phyloP scores from a whole-genome alignment of 2,888 invertebrate genomes.

The Strigamia transsilvanica region DNA sequence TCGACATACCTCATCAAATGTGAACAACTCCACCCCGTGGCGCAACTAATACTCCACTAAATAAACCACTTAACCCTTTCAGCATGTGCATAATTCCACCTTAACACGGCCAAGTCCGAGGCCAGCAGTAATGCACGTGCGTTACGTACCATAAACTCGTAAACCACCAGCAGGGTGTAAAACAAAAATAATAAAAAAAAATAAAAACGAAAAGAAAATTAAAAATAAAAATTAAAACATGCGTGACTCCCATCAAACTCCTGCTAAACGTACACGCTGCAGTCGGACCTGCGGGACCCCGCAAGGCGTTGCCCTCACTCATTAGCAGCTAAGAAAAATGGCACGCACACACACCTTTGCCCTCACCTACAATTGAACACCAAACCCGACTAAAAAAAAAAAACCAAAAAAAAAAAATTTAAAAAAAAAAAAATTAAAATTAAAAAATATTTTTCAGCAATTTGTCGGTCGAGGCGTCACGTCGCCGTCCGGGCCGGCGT shows the following conservation, averaged over 20 bases:
- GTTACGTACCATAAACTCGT: background rate
- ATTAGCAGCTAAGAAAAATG: constrained; percentile 50
- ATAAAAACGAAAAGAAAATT: background rate
- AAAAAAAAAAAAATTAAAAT: background rate
- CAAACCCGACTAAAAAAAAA: background rate
- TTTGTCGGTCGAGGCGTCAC: background rate
- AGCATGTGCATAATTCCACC: constrained; percentile 13
- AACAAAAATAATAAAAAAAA: constrained; percentile 23
- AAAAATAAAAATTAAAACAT: constrained; percentile 3
- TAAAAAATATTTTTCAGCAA: background rate
- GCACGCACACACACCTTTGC: constrained; percentile 29
- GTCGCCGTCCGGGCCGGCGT: background rate
- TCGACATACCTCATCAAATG: constrained; percentile 16
- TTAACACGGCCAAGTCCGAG: background rate
- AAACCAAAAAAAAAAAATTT: constrained; percentile 15
- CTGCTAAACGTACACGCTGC: background rate
- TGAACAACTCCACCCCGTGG: constrained; percentile 32
- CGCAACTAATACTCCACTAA: constrained; percentile 16
- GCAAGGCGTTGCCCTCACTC: constrained; percentile 50
- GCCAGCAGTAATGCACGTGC: background rate
- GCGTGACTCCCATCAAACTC: constrained; percentile 1
- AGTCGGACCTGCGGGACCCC: constrained; percentile 45
- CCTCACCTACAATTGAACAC: constrained; percentile 10
- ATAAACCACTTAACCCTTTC: constrained; percentile 33
- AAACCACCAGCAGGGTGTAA: background rate